Percentiles rank a stretch among this genome's conserved stretches.
Conservation (phyloP, 92 coral and sea anemone genomes). For the Scolanthus callimorphus region DNA sequence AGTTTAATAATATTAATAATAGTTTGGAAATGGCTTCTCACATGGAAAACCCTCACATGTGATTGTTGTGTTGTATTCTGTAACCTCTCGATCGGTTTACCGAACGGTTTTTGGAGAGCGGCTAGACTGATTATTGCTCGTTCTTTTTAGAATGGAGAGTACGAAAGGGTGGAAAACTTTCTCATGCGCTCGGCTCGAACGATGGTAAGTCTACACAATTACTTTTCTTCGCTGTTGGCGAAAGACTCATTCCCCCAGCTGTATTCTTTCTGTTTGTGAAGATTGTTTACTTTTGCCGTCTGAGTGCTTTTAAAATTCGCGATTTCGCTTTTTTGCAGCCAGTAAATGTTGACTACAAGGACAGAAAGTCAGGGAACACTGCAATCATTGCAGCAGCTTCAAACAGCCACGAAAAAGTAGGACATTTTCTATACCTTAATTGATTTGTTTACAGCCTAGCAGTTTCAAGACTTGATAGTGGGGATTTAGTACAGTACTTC, state of each 20-base stretch:
- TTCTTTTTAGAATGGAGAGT: slow-evolving; percentile 70
- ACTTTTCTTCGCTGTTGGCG: too few species aligned
- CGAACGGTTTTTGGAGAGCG: too few species aligned
- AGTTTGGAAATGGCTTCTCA: too few species aligned
- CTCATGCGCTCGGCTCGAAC: slow-evolving; percentile 70
- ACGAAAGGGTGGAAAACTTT: slow-evolving; percentile 68
- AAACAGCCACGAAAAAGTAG: slow-evolving; percentile 53
- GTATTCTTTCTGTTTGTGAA: too few species aligned
- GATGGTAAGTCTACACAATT: slow-evolving; percentile 27
- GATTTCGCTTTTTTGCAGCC: slow-evolving; percentile 23
- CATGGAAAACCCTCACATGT: too few species aligned
- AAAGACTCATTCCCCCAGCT: background rate
- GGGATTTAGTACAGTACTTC: too few species aligned
- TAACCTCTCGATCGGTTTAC: too few species aligned
- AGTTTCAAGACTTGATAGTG: too few species aligned
- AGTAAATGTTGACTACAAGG: slow-evolving; percentile 74
- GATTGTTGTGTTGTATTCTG: too few species aligned
- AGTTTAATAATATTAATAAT: too few species aligned
- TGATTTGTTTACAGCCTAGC: too few species aligned
- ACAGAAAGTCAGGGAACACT: slow-evolving; percentile 57
- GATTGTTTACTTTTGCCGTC: background rate
- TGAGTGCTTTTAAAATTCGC: background rate
- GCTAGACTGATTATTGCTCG: too few species aligned
- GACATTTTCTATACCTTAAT: background rate
- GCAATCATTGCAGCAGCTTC: slow-evolving; percentile 72